Evolutionary conservation across 35 echinoderm and acorn worm genomes (phyloP).

Genomic region (Stichopus chloronotus): DNA sequence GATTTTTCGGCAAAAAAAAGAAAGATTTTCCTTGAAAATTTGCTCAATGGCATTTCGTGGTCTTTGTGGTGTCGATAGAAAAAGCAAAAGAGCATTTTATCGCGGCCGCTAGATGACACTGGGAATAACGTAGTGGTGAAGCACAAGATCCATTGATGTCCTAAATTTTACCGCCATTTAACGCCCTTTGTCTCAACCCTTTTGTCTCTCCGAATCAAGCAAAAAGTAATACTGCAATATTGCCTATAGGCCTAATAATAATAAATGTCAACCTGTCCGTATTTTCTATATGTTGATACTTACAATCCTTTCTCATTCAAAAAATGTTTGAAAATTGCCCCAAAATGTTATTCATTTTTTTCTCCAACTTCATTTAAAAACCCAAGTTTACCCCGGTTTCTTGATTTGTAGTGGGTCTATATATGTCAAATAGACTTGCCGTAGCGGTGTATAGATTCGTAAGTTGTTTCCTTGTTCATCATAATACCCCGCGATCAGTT

Average conservation of each 20-base stretch:
- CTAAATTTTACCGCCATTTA: background rate
- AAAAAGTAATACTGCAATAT: background rate
- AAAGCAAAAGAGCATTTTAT: background rate
- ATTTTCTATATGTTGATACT: too few species aligned
- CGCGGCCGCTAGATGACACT: background rate
- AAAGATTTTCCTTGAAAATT: constrained; percentile 18
- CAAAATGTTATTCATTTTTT: too few species aligned
- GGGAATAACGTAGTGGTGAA: background rate
- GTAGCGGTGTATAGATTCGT: too few species aligned
- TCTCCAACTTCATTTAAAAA: too few species aligned
- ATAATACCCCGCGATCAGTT: too few species aligned
- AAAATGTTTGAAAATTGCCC: too few species aligned
- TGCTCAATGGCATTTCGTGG: background rate
- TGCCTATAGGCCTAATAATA: background rate
- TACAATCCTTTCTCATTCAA: too few species aligned
- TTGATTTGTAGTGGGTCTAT: too few species aligned
- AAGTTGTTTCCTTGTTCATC: too few species aligned
- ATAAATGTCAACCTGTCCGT: too few species aligned
- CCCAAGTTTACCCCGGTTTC: too few species aligned
- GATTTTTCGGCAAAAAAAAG: background rate
- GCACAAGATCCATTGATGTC: background rate
- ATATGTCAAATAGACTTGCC: too few species aligned
- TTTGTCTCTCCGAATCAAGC: background rate
- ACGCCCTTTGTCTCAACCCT: background rate
- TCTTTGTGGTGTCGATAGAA: constrained; percentile 7